Conservation (phyloP, 2,797 vertebrate genomes). For the Acanthiza pusilla region DNA sequence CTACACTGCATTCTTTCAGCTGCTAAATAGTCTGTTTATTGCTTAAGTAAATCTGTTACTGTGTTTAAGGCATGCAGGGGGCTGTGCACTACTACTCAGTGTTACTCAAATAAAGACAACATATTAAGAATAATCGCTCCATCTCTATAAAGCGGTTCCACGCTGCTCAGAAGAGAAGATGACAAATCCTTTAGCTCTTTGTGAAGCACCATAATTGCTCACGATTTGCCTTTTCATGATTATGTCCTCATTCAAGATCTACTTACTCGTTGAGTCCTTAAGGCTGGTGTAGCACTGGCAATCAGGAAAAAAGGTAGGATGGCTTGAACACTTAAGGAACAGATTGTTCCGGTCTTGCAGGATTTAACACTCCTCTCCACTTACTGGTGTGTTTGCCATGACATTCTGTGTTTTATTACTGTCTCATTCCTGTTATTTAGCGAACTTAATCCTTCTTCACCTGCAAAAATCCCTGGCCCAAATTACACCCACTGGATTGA, state of each 20-base stretch:
- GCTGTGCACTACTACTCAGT: neutral
- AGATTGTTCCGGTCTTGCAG: neutral
- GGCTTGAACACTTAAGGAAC: neutral
- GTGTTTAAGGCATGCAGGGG: neutral
- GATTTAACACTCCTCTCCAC: conserved; percentile 10
- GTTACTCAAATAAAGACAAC: conserved; percentile 16
- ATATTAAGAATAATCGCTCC: conserved; percentile 21
- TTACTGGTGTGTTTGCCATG: neutral
- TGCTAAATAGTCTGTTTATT: neutral
- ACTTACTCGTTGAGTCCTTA: neutral
- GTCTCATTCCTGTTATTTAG: neutral
- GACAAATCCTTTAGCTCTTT: neutral
- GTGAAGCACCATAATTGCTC: neutral
- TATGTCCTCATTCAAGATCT: neutral
- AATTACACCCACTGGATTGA: neutral
- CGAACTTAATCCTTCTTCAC: neutral
- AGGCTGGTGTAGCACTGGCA: neutral
- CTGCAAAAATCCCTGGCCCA: conserved; percentile 17
- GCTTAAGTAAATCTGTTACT: neutral
- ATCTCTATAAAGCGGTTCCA: conserved; percentile 23
- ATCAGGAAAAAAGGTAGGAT: neutral
- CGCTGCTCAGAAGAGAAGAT: neutral
- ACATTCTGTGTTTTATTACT: neutral
- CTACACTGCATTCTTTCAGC: neutral
- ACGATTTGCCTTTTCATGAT: conserved; percentile 19